These are phyloP conservation scores for Scytalopus superciliaris DNA, from an alignment of 2,113 vertebrate genomes.

Conservation along the genomic window DNA sequence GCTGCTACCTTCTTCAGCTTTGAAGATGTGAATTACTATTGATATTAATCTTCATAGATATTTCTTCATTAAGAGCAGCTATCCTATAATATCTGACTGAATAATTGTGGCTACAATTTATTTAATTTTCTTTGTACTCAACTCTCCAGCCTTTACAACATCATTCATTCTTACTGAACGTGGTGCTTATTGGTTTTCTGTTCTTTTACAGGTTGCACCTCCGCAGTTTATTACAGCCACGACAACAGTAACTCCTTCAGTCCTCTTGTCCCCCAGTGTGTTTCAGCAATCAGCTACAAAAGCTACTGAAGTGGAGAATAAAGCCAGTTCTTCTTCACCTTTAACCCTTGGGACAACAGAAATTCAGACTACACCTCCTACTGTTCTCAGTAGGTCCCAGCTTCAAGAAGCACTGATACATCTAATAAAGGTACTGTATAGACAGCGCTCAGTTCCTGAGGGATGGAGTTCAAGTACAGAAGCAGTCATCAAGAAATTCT, in stretches of 20 bases:
- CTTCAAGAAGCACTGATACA: slow-evolving; percentile 92
- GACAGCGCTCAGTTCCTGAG: background rate
- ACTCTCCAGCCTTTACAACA: background rate
- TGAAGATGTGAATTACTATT: background rate
- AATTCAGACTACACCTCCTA: slow-evolving; percentile 61
- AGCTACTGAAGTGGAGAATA: slow-evolving; percentile 75
- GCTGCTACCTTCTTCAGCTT: background rate
- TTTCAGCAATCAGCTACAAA: slow-evolving; percentile 87
- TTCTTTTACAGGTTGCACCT: slow-evolving; percentile 71
- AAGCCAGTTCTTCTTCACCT: slow-evolving; percentile 70
- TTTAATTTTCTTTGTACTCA: background rate
- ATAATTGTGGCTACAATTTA: background rate
- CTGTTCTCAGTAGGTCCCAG: slow-evolving; percentile 85
- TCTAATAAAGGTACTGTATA: slow-evolving; percentile 88
- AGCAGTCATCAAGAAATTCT: background rate
- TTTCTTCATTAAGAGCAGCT: background rate
- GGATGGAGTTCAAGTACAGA: background rate
- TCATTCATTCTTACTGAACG: background rate
- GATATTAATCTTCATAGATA: background rate
- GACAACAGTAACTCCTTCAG: slow-evolving; percentile 72
- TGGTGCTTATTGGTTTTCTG: background rate
- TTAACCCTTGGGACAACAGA: slow-evolving; percentile 74
- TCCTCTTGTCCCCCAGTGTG: slow-evolving; percentile 92
- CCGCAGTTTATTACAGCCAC: slow-evolving; percentile 76
- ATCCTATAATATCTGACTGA: background rate